phyloP scores from a whole-genome alignment of 92 coral and sea anemone species.

The Phenganax subtilis region DNA sequence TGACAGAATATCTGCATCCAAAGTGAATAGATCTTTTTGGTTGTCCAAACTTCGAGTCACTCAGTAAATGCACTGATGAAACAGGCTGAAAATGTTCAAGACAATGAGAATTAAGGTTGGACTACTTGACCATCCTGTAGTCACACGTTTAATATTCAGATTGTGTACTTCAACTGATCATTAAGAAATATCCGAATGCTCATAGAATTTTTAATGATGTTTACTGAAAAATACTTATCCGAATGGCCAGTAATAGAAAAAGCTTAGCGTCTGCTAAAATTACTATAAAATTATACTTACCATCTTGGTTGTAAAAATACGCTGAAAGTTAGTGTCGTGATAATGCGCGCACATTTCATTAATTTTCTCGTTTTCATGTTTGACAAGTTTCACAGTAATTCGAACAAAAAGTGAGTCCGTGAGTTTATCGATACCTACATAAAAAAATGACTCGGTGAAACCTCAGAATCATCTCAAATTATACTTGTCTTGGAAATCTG shows the following conservation, averaged over 20 bases:
- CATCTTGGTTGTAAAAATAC: not conserved
- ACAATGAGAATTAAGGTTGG: too few relatives aligned
- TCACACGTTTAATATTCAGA: too few relatives aligned
- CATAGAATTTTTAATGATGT: too few relatives aligned
- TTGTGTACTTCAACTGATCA: too few relatives aligned
- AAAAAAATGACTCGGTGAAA: too few relatives aligned
- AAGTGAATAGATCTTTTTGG: slow-evolving; percentile 17
- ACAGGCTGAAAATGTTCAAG: not conserved
- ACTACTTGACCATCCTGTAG: too few relatives aligned
- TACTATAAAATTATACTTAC: not conserved
- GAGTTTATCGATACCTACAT: too few relatives aligned
- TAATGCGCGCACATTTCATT: slow-evolving; percentile 3
- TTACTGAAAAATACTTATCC: too few relatives aligned
- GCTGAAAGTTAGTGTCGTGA: slow-evolving; percentile 1
- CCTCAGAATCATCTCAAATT: not conserved
- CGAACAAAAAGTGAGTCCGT: not conserved
- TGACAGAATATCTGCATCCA: slow-evolving; percentile 20
- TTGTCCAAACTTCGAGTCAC: not conserved
- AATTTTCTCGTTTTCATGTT: not conserved
- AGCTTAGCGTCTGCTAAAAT: too few relatives aligned
- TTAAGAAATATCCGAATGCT: too few relatives aligned
- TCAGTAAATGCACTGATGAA: slow-evolving; percentile 11
- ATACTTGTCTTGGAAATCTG: not conserved
- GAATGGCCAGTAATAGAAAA: too few relatives aligned
- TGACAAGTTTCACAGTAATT: not conserved